phyloP scores from a whole-genome alignment of 2,888 invertebrate species.

The Spilosoma lubricipeda region DNA sequence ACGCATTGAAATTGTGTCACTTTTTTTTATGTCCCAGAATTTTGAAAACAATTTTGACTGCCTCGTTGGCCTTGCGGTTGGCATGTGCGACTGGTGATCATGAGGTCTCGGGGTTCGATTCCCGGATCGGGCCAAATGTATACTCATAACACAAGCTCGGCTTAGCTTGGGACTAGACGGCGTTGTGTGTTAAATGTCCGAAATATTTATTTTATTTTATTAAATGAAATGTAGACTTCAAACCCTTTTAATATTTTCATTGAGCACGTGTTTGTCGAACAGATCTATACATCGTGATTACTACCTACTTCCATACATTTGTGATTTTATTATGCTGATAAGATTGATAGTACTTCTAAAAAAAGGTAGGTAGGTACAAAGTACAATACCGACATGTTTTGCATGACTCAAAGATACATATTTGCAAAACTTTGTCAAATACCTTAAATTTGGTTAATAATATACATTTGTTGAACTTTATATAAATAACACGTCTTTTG shows the following conservation, averaged over 20 bases:
- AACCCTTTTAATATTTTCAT: background rate
- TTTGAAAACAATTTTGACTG: no score
- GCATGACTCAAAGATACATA: no score
- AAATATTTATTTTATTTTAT: no score
- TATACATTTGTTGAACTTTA: background rate
- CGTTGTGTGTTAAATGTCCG: no score
- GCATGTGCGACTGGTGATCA: no score
- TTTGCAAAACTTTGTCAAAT: background rate
- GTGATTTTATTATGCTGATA: background rate
- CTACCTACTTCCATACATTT: background rate
- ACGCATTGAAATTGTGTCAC: no score
- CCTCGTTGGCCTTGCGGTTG: no score
- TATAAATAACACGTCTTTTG: background rate
- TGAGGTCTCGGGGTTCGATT: no score
- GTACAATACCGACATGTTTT: background rate
- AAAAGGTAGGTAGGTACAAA: background rate
- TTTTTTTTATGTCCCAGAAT: background rate
- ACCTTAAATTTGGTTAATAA: background rate
- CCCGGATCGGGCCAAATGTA: no score
- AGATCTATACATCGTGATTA: no score
- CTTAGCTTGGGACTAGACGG: no score
- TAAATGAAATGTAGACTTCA: background rate
- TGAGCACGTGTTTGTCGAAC: background rate
- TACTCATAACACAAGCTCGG: no score
- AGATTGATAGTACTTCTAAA: background rate